Evolutionary conservation across 2,888 invertebrate genomes (phyloP).

Genomic region (Lapara coniferarum): DNA sequence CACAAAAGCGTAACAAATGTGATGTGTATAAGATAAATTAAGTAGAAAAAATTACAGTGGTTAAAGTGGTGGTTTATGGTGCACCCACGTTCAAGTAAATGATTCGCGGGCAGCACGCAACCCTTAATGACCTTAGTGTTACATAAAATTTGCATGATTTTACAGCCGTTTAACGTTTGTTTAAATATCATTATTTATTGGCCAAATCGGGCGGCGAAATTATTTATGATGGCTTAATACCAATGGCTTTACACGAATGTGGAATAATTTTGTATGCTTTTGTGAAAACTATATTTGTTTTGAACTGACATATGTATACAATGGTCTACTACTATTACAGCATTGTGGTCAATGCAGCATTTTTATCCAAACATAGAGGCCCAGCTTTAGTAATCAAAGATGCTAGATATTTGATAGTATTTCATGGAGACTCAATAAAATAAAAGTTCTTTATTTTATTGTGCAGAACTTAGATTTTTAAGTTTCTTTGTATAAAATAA

Average conservation of each 20-base stretch:
- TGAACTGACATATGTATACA: no score
- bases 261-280: neutral
- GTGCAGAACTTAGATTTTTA: no score
- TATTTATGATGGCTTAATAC: constrained; percentile 19
- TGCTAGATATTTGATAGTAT: no score
- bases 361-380: no score
- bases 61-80: constrained; percentile 53
- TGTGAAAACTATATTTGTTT: neutral
- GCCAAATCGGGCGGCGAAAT: constrained; percentile 10
- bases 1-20: constrained; percentile 27
- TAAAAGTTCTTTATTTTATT: no score
- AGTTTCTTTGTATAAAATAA: no score
- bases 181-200: constrained; percentile 27
- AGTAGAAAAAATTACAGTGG: constrained; percentile 53
- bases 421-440: no score
- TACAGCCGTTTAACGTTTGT: constrained; percentile 27
- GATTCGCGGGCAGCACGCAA: constrained; percentile 62
- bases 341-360: neutral
- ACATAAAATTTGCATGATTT: constrained; percentile 30
- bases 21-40: constrained; percentile 46
- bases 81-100: constrained; percentile 58
- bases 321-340: neutral
- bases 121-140: constrained; percentile 46
- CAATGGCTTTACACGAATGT: neutral
- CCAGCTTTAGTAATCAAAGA: no score